Conservation (phyloP, 2,888 invertebrate genomes). For the Drosophila bunnanda region DNA sequence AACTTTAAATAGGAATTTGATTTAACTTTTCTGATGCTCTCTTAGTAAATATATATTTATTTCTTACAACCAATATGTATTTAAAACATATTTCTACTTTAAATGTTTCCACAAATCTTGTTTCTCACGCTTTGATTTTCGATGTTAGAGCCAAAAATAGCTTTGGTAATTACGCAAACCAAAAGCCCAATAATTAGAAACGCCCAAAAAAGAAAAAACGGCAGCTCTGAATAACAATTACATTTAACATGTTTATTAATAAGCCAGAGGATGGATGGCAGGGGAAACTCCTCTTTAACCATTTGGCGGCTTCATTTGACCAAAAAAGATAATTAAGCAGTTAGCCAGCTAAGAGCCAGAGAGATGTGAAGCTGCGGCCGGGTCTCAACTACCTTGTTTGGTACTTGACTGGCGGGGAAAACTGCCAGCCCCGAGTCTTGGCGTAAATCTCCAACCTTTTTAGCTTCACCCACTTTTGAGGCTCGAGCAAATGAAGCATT, state of each 20-base stretch:
- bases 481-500: constrained; percentile 71
- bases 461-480: constrained; percentile 40
- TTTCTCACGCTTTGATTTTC: constrained; percentile 27
- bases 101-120: background rate
- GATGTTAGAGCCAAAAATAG: constrained; percentile 13
- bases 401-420: constrained; percentile 14
- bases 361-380: constrained; percentile 29
- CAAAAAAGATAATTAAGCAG: constrained; percentile 53
- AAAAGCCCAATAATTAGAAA: constrained; percentile 49
- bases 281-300: background rate
- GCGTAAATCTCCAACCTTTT: constrained; percentile 15
- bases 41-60: background rate
- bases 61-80: background rate
- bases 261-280: constrained; percentile 35
- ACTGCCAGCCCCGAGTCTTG: background rate
- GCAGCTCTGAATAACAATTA: constrained; percentile 74
- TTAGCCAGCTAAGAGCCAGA: constrained; percentile 24
- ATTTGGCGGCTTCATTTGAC: constrained; percentile 45
- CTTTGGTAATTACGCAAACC: constrained; percentile 54
- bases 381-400: constrained; percentile 38
- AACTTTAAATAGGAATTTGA: background rate
- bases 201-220: constrained; percentile 54
- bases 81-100: background rate
- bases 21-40: background rate
- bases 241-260: constrained; percentile 78